phyloP scores from a whole-genome alignment of 2,888 invertebrate genomes.

The Cosmopolites sordidus region DNA sequence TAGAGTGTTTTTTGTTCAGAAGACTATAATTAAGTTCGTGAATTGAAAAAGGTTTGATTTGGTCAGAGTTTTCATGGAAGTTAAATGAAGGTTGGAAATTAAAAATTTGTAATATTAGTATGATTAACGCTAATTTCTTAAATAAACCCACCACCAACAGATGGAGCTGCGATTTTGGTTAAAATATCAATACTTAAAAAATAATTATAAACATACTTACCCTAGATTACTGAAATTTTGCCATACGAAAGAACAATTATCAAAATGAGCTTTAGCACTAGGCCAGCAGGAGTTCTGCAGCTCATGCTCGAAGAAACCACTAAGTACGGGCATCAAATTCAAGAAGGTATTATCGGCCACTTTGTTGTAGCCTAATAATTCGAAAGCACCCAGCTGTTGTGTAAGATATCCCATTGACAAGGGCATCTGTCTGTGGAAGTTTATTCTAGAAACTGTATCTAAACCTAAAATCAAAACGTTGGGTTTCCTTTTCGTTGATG shows the following conservation, averaged over 20 bases:
- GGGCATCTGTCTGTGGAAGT: constrained; percentile 81
- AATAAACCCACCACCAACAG: too few relatives aligned
- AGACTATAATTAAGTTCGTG: too few relatives aligned
- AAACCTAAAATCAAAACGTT: constrained; percentile 79
- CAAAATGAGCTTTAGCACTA: constrained; percentile 56
- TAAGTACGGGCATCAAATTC: constrained; percentile 76
- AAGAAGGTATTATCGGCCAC: constrained; percentile 93
- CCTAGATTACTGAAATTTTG: constrained; percentile 67
- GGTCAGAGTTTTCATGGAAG: too few relatives aligned
- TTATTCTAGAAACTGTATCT: constrained; percentile 81
- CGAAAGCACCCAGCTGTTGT: constrained; percentile 60
- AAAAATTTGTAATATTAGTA: too few relatives aligned
- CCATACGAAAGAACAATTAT: constrained; percentile 82
- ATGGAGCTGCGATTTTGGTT: too few relatives aligned
- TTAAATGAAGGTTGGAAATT: too few relatives aligned
- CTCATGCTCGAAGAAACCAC: constrained; percentile 66
- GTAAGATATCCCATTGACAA: constrained; percentile 59
- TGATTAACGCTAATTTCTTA: too few relatives aligned
- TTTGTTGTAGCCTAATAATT: constrained; percentile 86
- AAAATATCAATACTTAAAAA: too few relatives aligned
- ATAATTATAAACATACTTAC: constrained; percentile 46
- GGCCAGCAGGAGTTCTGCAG: constrained; percentile 61
- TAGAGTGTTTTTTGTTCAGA: too few relatives aligned
- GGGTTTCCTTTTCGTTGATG: constrained; percentile 36
- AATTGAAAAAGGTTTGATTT: too few relatives aligned